These are phyloP conservation scores for Argya squamiceps DNA, from an alignment of 2,797 vertebrate genomes.

Conservation along the genomic window DNA sequence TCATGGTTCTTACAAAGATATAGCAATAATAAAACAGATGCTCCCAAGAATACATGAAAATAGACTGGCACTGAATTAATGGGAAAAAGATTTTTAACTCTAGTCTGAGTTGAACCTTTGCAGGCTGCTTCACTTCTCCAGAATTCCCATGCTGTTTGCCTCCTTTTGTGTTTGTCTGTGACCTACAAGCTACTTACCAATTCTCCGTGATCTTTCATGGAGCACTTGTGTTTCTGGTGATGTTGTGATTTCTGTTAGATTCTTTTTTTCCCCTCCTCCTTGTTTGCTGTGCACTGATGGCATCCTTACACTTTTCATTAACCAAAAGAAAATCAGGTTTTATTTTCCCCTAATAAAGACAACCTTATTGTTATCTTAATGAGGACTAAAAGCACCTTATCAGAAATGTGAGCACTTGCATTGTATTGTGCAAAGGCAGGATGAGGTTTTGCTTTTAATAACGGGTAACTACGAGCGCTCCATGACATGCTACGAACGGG, in stretches of 20 bases:
- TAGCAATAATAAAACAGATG: neutral
- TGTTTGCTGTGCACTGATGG: neutral
- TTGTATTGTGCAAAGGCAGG: neutral
- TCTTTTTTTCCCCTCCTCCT: fast-evolving
- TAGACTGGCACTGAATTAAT: neutral
- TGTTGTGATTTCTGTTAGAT: neutral
- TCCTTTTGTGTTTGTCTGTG: neutral
- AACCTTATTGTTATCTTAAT: neutral
- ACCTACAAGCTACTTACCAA: neutral
- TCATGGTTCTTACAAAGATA: neutral
- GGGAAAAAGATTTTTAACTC: neutral
- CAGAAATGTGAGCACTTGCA: neutral
- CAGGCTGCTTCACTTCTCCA: neutral
- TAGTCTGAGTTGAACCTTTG: neutral
- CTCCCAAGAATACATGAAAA: neutral
- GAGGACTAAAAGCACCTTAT: neutral
- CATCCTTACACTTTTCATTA: neutral
- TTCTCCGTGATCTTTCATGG: neutral
- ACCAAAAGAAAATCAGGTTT: neutral
- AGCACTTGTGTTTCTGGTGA: neutral
- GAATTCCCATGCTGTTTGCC: neutral
- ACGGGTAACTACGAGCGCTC: neutral
- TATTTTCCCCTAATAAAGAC: neutral
- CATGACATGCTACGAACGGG: fast-evolving
- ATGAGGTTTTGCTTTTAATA: neutral